Percentiles rank a stretch among this genome's conserved stretches.
Conservation (phyloP, 2,888 invertebrate genomes). For the Eilema depressum region DNA sequence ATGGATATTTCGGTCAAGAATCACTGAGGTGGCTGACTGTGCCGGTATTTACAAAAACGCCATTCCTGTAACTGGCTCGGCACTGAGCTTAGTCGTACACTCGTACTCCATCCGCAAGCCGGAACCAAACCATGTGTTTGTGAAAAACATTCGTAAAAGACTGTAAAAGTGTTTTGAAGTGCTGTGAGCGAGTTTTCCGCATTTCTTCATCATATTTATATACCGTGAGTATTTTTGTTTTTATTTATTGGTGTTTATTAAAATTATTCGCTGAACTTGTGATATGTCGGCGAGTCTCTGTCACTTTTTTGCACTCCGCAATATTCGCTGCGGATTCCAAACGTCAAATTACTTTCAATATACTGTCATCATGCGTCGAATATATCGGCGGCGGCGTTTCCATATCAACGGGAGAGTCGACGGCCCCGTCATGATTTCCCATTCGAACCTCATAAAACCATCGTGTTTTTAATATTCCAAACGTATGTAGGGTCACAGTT, state of each 20-base stretch:
- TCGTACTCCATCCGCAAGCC: slow-evolving; percentile 24
- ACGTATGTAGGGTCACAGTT: not conserved
- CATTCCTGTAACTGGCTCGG: slow-evolving; percentile 30
- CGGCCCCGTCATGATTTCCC: not conserved
- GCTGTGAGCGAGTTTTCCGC: not conserved
- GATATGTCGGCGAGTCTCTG: not conserved
- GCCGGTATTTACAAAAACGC: slow-evolving; percentile 21
- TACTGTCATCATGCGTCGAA: not conserved
- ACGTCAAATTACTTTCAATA: slow-evolving; percentile 28
- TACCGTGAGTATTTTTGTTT: slow-evolving; percentile 14
- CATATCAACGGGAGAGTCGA: not conserved
- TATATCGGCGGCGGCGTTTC: not conserved
- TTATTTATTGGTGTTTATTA: not conserved
- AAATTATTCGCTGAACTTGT: not conserved
- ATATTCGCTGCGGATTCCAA: slow-evolving; percentile 16
- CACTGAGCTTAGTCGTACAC: slow-evolving; percentile 24
- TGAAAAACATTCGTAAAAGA: not conserved
- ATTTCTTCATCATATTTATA: not conserved
- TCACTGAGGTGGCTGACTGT: slow-evolving; percentile 39
- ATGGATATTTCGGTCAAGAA: slow-evolving; percentile 42
- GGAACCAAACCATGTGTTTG: slow-evolving; percentile 8
- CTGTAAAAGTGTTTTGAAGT: slow-evolving; percentile 3
- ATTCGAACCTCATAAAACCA: not conserved
- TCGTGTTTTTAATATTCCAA: not conserved
- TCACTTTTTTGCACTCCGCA: not conserved